phyloP scores from a whole-genome alignment of 2,797 vertebrate genomes.

The Rhinoraja longicauda region DNA sequence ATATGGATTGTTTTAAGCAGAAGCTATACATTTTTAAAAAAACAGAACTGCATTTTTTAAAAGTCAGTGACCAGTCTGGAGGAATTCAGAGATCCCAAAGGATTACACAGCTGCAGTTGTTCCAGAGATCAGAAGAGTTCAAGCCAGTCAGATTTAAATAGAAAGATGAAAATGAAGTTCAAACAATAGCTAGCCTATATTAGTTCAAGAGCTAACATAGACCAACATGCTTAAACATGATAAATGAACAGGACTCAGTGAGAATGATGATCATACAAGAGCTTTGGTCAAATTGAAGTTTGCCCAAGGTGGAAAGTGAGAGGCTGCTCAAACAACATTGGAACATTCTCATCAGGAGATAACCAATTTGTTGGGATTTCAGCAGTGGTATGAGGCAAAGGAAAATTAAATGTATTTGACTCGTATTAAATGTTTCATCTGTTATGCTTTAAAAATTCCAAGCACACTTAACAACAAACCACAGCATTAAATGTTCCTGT shows the following conservation, averaged over 20 bases:
- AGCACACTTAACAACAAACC: neutral
- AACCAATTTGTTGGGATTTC: neutral
- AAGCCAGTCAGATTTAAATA: neutral
- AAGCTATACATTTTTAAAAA: neutral
- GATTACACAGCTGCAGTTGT: neutral
- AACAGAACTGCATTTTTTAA: neutral
- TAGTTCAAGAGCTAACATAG: neutral
- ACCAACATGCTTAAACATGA: neutral
- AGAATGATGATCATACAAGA: neutral
- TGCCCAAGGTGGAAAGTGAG: neutral
- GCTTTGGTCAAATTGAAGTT: neutral
- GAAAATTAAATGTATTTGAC: neutral
- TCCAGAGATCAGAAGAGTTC: neutral
- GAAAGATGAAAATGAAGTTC: neutral
- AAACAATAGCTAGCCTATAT: neutral
- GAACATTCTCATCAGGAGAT: neutral
- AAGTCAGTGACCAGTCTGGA: neutral
- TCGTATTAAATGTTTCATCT: neutral
- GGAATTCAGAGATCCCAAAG: neutral
- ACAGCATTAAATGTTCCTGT: neutral
- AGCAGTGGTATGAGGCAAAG: constrained; percentile 17
- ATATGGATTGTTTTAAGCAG: neutral
- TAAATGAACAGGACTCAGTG: neutral
- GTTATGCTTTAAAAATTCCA: neutral
- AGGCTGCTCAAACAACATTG: neutral